A percentile compares a stretch with the other conserved stretches of the same genome.
phyloP scores from a whole-genome alignment of 1,140 invertebrate genomes.

The Mactra quadrangularis region DNA sequence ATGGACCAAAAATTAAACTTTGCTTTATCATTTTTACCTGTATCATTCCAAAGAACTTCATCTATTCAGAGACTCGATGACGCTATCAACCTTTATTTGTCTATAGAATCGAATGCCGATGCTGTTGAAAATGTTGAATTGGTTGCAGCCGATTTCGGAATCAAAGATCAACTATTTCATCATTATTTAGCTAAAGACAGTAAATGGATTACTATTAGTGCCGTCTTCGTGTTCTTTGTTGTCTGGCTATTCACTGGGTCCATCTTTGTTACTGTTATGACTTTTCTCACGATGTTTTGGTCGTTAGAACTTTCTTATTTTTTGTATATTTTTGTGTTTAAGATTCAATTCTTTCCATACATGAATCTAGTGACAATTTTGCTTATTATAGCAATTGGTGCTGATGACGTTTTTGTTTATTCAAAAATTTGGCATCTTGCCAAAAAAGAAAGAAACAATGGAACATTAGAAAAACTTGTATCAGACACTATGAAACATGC shows the following conservation, averaged over 20 bases:
- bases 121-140: conserved; percentile 86
- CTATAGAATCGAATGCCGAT: conserved; percentile 88
- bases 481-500: conserved; percentile 92
- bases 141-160: conserved; percentile 92
- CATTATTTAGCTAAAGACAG: conserved; percentile 91
- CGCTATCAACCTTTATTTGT: conserved; percentile 90
- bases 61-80: conserved; percentile 36
- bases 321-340: conserved; percentile 93
- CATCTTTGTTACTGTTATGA: conserved; percentile 92
- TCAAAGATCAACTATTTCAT: conserved; percentile 95
- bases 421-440: conserved; percentile 93
- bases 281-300: conserved; percentile 92
- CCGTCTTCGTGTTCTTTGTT: conserved; percentile 91
- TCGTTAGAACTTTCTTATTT: conserved; percentile 96
- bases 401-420: conserved; percentile 97
- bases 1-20: conserved; percentile 85
- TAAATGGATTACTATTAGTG: conserved; percentile 90
- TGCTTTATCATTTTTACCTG: conserved; percentile 93
- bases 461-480: conserved; percentile 82
- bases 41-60: conserved; percentile 89
- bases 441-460: conserved; percentile 87
- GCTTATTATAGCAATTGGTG: conserved; percentile 91
- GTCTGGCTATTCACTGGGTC: conserved; percentile 96
- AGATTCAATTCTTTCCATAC: conserved; percentile 96
- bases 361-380: conserved; percentile 97